A percentile compares a stretch with the other conserved stretches of the same genome.
phyloP scores from a whole-genome alignment of 2,797 vertebrate genomes.

The Helarctos malayanus region DNA sequence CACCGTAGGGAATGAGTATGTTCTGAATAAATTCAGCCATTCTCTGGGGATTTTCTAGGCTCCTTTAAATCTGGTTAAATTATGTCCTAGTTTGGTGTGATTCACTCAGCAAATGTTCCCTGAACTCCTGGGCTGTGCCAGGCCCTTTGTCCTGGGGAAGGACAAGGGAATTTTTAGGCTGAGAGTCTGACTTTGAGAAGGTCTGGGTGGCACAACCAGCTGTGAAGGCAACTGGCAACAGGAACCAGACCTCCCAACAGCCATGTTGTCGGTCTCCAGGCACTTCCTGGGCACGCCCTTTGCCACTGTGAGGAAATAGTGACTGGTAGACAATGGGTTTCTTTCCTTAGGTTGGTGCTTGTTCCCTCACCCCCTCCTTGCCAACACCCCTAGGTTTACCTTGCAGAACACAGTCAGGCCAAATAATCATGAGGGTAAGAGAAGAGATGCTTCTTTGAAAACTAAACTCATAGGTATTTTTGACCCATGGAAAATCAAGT shows the following conservation, averaged over 20 bases:
- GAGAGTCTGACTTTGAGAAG: not conserved
- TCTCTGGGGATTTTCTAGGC: not conserved
- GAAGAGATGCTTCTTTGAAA: not conserved
- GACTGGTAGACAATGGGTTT: not conserved
- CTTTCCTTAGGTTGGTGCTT: not conserved
- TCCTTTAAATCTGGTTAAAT: not conserved
- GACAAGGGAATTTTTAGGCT: not conserved
- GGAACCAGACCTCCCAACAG: not conserved
- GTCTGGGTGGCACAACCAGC: not conserved
- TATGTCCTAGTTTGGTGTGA: not conserved
- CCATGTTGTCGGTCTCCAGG: not conserved
- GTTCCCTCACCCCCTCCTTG: not conserved
- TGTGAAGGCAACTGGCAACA: not conserved
- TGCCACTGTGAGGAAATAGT: not conserved
- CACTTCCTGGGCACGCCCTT: accelerated
- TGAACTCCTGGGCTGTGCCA: not conserved
- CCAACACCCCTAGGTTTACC: not conserved
- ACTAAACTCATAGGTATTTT: not conserved
- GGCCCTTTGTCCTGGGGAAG: not conserved
- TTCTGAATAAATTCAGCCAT: not conserved
- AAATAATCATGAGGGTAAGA: not conserved
- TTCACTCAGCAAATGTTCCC: not conserved
- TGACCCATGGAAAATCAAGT: not conserved
- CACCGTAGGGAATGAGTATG: no score
- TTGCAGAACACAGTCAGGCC: not conserved